phyloP scores from a whole-genome alignment of 2,113 vertebrate genomes.

The Mionectes macconnelli region DNA sequence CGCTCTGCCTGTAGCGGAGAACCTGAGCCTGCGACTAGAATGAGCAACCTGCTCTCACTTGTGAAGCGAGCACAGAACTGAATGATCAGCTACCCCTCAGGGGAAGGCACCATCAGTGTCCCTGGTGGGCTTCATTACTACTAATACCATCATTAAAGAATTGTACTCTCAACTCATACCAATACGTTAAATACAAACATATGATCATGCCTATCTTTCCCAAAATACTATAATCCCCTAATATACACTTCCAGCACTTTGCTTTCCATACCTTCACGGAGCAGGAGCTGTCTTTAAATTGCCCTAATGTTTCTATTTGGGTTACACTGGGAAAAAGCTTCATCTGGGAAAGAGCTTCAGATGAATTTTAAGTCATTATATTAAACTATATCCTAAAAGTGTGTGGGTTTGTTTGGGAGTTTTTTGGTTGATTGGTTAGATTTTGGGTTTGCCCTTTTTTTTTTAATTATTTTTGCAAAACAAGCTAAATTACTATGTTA shows the following conservation, averaged over 20 bases:
- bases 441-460: background rate
- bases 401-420: background rate
- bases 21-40: background rate
- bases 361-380: background rate
- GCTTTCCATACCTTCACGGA: background rate
- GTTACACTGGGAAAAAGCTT: background rate
- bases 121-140: background rate
- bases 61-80: fast-evolving
- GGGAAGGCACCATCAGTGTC: background rate
- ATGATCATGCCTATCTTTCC: background rate
- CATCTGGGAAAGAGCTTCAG: background rate
- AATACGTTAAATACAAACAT: background rate
- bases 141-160: background rate
- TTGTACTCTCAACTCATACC: background rate
- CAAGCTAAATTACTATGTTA: background rate
- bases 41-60: background rate
- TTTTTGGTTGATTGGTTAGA: background rate
- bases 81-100: background rate
- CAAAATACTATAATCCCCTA: background rate
- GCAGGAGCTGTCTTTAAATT: background rate
- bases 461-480: background rate
- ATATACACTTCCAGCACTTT: background rate
- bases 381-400: background rate
- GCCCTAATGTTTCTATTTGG: background rate
- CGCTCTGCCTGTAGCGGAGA: background rate